phyloP scores from a whole-genome alignment of 2,888 invertebrate species.

The Drosophila paramelanica region DNA sequence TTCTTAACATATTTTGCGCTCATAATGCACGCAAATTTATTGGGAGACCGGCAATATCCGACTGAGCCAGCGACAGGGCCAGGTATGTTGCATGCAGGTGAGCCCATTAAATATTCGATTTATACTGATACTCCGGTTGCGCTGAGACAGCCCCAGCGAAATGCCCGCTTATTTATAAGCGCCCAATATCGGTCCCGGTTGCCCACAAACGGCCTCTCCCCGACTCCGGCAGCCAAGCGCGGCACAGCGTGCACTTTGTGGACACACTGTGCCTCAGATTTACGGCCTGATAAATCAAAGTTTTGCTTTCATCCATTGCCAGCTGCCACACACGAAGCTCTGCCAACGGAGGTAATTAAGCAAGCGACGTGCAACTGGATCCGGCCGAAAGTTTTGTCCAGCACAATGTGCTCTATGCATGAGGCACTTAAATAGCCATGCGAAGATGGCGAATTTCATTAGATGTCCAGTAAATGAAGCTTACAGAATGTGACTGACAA shows the following conservation, averaged over 20 bases:
- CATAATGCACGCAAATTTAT: slow-evolving; percentile 73
- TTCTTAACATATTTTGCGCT: slow-evolving; percentile 78
- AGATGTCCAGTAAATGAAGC: slow-evolving; percentile 31
- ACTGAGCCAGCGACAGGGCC: slow-evolving; percentile 1
- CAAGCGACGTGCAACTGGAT: slow-evolving; percentile 29
- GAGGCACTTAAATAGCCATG: slow-evolving; percentile 19
- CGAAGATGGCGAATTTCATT: slow-evolving; percentile 68
- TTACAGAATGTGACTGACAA: slow-evolving; percentile 32
- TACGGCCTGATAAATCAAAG: slow-evolving; percentile 61
- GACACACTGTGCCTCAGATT: slow-evolving; percentile 26
- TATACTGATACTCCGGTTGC: slow-evolving; percentile 53
- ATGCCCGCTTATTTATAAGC: slow-evolving; percentile 50
- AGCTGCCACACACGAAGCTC: slow-evolving; percentile 46
- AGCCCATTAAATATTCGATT: slow-evolving; percentile 75
- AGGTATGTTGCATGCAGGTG: slow-evolving; percentile 43
- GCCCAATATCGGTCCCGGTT: slow-evolving; percentile 12
- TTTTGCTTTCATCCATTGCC: slow-evolving; percentile 26
- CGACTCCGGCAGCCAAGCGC: neutral
- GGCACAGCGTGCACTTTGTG: slow-evolving; percentile 40
- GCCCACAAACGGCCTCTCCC: neutral
- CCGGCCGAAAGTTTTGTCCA: slow-evolving; percentile 40
- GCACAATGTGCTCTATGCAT: slow-evolving; percentile 39
- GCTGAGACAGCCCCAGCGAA: slow-evolving; percentile 7
- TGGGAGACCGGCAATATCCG: slow-evolving; percentile 21
- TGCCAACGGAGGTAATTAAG: slow-evolving; percentile 61